A percentile compares a stretch with the other conserved stretches of the same genome.
These are phyloP conservation scores for Nixonia krombeini DNA, from an alignment of 1,140 invertebrate species.

Conservation along the genomic window DNA sequence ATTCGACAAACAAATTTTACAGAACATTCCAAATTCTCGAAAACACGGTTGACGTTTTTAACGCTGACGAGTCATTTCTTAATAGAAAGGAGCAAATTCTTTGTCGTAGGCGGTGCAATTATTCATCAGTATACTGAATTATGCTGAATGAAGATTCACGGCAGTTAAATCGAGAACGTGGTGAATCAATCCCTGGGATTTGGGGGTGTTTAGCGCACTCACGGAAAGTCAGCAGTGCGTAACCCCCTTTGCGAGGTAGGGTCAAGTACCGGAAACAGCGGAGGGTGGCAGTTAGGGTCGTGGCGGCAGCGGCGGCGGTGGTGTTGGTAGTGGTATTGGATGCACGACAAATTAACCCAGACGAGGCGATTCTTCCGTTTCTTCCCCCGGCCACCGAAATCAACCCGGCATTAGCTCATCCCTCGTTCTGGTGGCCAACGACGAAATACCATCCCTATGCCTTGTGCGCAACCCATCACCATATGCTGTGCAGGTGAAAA, in stretches of 20 bases:
- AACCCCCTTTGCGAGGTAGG: constrained; percentile 54
- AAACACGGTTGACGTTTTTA: no score
- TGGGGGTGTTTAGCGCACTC: constrained; percentile 50
- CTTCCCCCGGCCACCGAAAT: constrained; percentile 34
- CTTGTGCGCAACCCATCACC: constrained; percentile 47
- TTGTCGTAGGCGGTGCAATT: no score
- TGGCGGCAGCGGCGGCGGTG: no score
- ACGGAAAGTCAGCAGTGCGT: constrained; percentile 50
- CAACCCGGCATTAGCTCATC: constrained; percentile 46
- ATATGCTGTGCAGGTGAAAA: constrained; percentile 60
- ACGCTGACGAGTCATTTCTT: no score
- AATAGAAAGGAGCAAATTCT: no score
- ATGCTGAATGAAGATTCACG: constrained; percentile 42
- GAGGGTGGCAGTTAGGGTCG: constrained; percentile 22
- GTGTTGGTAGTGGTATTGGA: no score
- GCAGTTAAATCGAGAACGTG: constrained; percentile 18
- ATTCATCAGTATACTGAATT: no score
- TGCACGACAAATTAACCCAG: constrained; percentile 59
- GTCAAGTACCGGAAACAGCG: constrained; percentile 59
- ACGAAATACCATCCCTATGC: constrained; percentile 51
- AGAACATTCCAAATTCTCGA: no score
- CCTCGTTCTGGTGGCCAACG: constrained; percentile 46
- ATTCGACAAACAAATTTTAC: no score
- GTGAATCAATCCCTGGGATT: constrained; percentile 56
- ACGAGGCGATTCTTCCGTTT: constrained; percentile 47